These are phyloP conservation scores for Plumapathes pennacea DNA, from an alignment of 92 coral and sea anemone genomes.

Conservation along the genomic window DNA sequence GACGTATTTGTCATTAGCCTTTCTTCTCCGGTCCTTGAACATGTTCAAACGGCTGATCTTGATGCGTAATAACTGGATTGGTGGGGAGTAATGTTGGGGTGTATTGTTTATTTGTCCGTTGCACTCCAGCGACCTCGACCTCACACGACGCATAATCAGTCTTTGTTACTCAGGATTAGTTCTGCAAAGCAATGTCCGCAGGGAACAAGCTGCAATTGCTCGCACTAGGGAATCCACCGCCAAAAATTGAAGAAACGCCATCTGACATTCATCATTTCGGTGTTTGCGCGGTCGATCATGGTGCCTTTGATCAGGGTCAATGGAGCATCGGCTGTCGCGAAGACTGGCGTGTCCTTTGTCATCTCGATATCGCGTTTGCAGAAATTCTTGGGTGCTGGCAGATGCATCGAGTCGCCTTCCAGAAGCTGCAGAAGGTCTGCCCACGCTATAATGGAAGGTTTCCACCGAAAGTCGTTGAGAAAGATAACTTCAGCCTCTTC, in stretches of 20 bases:
- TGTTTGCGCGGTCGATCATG: conserved; percentile 7
- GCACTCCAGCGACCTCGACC: no score
- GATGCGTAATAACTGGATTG: no score
- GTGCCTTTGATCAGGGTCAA: conserved; percentile 19
- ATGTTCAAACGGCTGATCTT: no score
- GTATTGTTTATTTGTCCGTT: no score
- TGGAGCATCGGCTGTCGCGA: conserved; percentile 20
- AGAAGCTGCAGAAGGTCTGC: conserved; percentile 20
- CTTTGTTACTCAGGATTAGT: conserved; percentile 1
- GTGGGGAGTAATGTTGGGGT: no score
- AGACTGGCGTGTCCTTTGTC: conserved; percentile 25
- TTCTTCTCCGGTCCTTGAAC: no score
- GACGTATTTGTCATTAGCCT: no score
- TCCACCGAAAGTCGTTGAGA: conserved; percentile 37
- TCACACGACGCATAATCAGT: no score
- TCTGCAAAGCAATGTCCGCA: conserved; percentile 24
- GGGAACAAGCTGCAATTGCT: not conserved
- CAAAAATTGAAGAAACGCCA: conserved; percentile 19
- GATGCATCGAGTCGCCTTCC: conserved; percentile 45
- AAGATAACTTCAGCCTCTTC: conserved; percentile 31
- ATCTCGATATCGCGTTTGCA: conserved; percentile 14
- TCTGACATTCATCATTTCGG: conserved; percentile 39
- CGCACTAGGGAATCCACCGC: conserved; percentile 6
- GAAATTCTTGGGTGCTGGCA: conserved; percentile 38
- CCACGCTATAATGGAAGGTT: conserved; percentile 36